Conservation (phyloP, 1,140 invertebrate genomes). For the Temnothorax longispinosus region DNA sequence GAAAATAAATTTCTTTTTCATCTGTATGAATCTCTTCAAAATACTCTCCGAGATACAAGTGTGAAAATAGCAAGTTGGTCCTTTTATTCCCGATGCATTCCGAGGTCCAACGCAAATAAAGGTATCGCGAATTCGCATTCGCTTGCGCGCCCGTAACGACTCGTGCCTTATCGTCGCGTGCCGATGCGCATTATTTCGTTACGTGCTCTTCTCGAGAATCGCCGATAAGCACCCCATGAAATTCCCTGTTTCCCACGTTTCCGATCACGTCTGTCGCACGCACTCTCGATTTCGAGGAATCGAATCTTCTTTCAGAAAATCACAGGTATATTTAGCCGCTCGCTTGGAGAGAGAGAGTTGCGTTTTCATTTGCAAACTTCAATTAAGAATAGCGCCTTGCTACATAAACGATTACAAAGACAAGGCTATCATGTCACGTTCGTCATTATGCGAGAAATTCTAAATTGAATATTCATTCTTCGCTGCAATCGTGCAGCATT, state of each 20-base stretch:
- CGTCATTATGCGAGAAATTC: not conserved
- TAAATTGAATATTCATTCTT: not conserved
- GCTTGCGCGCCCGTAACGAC: not conserved
- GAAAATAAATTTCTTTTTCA: not conserved
- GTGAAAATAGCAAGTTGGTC: not conserved
- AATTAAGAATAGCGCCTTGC: not conserved
- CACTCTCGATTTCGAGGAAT: slow-evolving; percentile 47
- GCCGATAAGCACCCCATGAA: slow-evolving; percentile 39
- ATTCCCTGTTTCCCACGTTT: slow-evolving; percentile 39
- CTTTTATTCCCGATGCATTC: not conserved
- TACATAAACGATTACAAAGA: not conserved
- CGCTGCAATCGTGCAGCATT: not conserved
- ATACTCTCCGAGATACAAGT: not conserved
- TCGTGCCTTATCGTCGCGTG: slow-evolving; percentile 55
- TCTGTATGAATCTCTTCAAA: not conserved
- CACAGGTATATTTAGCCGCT: not conserved
- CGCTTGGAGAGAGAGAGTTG: not conserved
- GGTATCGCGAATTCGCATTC: slow-evolving; percentile 21
- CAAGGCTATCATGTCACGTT: not conserved
- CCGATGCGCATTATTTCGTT: slow-evolving; percentile 42
- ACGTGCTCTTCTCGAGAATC: slow-evolving; percentile 36
- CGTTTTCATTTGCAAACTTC: not conserved
- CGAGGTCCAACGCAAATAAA: not conserved
- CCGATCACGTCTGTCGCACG: slow-evolving; percentile 28
- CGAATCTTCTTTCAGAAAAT: slow-evolving; percentile 9